Conservation (phyloP, 92 coral and sea anemone species). For the Parazoanthus atlanticus region DNA sequence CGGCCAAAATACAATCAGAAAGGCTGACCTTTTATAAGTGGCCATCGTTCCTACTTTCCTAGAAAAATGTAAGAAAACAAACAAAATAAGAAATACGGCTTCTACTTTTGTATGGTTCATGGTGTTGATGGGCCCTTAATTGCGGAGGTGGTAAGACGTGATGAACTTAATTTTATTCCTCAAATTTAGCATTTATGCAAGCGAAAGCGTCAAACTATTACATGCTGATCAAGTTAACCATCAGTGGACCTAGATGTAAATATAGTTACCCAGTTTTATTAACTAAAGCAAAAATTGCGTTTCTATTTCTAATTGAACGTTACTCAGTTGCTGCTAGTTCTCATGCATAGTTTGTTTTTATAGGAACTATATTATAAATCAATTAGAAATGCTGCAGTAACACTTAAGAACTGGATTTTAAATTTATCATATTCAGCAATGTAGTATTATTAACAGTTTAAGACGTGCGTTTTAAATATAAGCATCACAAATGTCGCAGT, state of each 20-base stretch:
- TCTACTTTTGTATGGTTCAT: neutral
- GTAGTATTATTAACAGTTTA: too few relatives aligned
- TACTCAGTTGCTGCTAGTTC: too few relatives aligned
- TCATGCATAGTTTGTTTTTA: too few relatives aligned
- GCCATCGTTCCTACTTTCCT: constrained; percentile 16
- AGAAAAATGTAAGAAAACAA: neutral
- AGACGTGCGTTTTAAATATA: too few relatives aligned
- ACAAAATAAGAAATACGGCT: neutral
- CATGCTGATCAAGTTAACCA: constrained; percentile 5
- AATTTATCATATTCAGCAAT: too few relatives aligned
- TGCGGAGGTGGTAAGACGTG: neutral
- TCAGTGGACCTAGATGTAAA: neutral
- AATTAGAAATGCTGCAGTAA: too few relatives aligned
- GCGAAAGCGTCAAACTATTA: neutral
- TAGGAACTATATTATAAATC: too few relatives aligned
- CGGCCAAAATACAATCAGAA: neutral
- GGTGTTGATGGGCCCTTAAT: neutral
- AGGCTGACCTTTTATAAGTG: constrained; percentile 20
- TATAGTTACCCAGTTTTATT: neutral
- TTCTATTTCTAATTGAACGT: too few relatives aligned
- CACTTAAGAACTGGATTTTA: too few relatives aligned
- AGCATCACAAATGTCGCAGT: too few relatives aligned
- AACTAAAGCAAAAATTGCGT: neutral
- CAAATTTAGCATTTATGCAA: too few relatives aligned
- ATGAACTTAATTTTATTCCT: neutral